phyloP scores from a whole-genome alignment of 1,140 invertebrate genomes.

The Micrasema minimum region DNA sequence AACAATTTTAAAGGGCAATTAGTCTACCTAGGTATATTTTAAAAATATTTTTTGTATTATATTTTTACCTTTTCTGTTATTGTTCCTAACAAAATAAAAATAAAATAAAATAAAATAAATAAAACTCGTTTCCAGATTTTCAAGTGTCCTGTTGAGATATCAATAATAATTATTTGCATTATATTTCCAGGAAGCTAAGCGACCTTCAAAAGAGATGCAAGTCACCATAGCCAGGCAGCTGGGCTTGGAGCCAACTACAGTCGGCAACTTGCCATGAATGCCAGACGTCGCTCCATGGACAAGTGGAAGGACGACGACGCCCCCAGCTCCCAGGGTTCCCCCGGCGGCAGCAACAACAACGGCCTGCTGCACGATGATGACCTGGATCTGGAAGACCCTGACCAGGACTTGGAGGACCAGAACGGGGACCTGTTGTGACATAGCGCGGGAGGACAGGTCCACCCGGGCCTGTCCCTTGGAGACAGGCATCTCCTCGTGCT shows the following conservation, averaged over 20 bases:
- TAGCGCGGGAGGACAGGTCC: constrained; percentile 44
- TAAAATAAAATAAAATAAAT: too few relatives aligned
- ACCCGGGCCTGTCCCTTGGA: constrained; percentile 43
- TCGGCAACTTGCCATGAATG: constrained; percentile 99
- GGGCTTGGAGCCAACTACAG: constrained; percentile 97
- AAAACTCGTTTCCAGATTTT: too few relatives aligned
- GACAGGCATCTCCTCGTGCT: constrained; percentile 51
- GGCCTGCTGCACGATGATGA: constrained; percentile 61
- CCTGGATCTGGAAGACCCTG: constrained; percentile 57
- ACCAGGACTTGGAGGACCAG: constrained; percentile 48
- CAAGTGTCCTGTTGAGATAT: too few relatives aligned
- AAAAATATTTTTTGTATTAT: too few relatives aligned
- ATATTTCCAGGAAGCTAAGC: constrained; percentile 96
- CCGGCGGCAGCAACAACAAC: constrained; percentile 51
- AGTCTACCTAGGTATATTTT: too few relatives aligned
- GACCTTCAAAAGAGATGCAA: constrained; percentile 99
- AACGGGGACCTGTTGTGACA: constrained; percentile 52
- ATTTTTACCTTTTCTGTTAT: too few relatives aligned
- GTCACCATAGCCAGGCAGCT: constrained; percentile 98
- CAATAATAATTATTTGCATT: too few relatives aligned
- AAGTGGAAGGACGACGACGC: constrained; percentile 95
- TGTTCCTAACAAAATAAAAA: too few relatives aligned
- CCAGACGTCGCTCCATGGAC: constrained; percentile 95
- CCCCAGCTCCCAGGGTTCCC: constrained; percentile 51
- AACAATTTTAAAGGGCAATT: too few relatives aligned